These are phyloP conservation scores for Hypanus sabinus DNA, from an alignment of 2,113 vertebrate genomes.

Conservation along the genomic window DNA sequence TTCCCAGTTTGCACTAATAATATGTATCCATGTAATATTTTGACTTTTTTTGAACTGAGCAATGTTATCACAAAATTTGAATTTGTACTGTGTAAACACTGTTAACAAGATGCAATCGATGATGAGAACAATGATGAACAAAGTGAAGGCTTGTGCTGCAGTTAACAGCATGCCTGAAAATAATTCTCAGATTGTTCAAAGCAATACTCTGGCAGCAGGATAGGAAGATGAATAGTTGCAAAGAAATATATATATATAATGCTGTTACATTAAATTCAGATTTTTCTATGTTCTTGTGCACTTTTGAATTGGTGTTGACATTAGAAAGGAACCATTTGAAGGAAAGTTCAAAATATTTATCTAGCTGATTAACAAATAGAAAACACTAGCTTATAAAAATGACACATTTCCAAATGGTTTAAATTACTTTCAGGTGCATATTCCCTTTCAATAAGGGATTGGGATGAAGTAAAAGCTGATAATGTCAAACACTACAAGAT, in stretches of 20 bases:
- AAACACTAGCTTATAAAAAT: neutral
- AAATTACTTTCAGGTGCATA: conserved; percentile 70
- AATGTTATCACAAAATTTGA: neutral
- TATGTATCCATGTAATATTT: too few species aligned
- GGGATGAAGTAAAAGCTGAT: conserved; percentile 91
- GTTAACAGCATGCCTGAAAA: neutral
- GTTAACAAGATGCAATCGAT: neutral
- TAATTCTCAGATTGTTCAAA: neutral
- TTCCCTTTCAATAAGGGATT: conserved; percentile 94
- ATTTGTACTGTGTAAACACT: neutral
- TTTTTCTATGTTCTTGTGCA: neutral
- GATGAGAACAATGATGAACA: neutral
- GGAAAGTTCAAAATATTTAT: neutral
- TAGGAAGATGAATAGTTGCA: neutral
- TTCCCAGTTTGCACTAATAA: neutral
- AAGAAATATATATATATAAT: neutral
- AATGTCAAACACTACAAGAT: conserved; percentile 99
- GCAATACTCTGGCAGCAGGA: neutral
- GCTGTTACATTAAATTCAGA: neutral
- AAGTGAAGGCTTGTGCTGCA: neutral
- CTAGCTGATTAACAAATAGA: neutral
- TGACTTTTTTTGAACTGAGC: neutral
- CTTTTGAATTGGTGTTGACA: neutral
- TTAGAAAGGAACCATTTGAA: neutral
- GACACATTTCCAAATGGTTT: neutral